Base-by-base conservation (phyloP, 1,140 invertebrate species). In the Drosophila nasuta region DNA sequence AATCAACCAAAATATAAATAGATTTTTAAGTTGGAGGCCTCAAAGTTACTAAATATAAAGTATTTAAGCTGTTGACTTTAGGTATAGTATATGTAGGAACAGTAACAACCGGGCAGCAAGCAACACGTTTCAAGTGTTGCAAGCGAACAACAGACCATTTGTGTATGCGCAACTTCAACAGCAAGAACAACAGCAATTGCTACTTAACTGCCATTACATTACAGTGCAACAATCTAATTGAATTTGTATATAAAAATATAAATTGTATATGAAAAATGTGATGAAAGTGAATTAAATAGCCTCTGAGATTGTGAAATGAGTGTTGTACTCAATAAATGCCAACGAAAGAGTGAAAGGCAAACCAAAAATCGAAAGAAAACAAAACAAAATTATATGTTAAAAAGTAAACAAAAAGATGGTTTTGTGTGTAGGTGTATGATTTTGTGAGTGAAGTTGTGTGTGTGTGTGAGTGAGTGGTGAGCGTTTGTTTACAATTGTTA, bases 121-220 rank as follows among this genome's bases (percentile, higher is more conserved):
- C 57, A 59, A 59, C 57, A 41, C 35, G 35, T 58, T 28, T 17
- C 11, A 51, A 57, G 20, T 49, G 20, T 33, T 30, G 48, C 17
- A 52, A 17, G 57, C 64, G 41, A 67, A 38, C 28, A 46, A 64
- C 30, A 68, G 71, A 67, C 52, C 69, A 62, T 11, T 60, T 38
- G 33, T 13, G 15, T 52, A 17, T 59, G 20, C 25, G 48, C 58
- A 73, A 73, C 59, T 69, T 30, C 60, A 71, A 65, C 58, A 43
- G 73, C 45, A 49, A 71, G 58, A 57, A 51, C 71, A 57, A 68
- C 49, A 64, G 68, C 66, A 67, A 64, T 46, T 57, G 60, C 67
- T 67, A 68, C 68, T 65, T 79, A 75, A 71, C 71, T 72, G 81
- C 77, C 73, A 70, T 77, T 59, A 82, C 2, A 60, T 52, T 59